Conservation (phyloP, 1,140 invertebrate genomes). For the Neelides sp. region DNA sequence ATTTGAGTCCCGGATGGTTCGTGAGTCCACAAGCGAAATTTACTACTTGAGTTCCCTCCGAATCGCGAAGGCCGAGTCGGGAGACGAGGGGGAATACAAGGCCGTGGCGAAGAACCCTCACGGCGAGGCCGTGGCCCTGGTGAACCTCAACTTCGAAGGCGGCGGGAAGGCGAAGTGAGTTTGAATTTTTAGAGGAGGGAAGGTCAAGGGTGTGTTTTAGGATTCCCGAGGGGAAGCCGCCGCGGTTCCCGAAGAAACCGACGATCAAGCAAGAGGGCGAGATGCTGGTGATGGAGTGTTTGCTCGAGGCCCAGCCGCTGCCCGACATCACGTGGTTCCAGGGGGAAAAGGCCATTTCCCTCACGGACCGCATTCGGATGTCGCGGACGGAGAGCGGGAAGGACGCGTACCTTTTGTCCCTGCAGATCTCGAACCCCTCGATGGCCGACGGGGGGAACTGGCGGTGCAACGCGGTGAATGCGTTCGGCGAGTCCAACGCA, state of each 20-base stretch:
- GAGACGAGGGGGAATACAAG: conserved; percentile 84
- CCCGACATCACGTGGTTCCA: conserved; percentile 94
- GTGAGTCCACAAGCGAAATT: conserved; percentile 66
- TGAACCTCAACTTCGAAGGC: conserved; percentile 90
- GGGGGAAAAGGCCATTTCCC: conserved; percentile 63
- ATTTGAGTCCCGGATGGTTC: conserved; percentile 55
- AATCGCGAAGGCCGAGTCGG: conserved; percentile 65
- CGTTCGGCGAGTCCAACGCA: conserved; percentile 96
- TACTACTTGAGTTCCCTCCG: conserved; percentile 76
- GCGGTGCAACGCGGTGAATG: conserved; percentile 96
- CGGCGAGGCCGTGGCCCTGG: conserved; percentile 82
- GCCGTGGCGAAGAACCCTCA: conserved; percentile 81
- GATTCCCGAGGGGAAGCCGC: conserved; percentile 87
- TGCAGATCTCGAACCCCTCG: conserved; percentile 87
- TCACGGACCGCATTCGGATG: conserved; percentile 72
- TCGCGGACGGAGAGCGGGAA: conserved; percentile 67
- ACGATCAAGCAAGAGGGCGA: conserved; percentile 91
- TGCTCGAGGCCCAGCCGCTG: conserved; percentile 83
- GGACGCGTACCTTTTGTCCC: conserved; percentile 75
- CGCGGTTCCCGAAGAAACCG: conserved; percentile 92
- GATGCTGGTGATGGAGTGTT: conserved; percentile 85
- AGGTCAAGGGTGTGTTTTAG: conserved; percentile 63
- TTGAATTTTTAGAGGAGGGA: conserved; percentile 46
- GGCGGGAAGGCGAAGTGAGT: conserved; percentile 50
- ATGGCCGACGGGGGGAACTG: conserved; percentile 94